These are phyloP conservation scores for Trissolcus basalis DNA, from an alignment of 1,140 invertebrate species.

Conservation along the genomic window DNA sequence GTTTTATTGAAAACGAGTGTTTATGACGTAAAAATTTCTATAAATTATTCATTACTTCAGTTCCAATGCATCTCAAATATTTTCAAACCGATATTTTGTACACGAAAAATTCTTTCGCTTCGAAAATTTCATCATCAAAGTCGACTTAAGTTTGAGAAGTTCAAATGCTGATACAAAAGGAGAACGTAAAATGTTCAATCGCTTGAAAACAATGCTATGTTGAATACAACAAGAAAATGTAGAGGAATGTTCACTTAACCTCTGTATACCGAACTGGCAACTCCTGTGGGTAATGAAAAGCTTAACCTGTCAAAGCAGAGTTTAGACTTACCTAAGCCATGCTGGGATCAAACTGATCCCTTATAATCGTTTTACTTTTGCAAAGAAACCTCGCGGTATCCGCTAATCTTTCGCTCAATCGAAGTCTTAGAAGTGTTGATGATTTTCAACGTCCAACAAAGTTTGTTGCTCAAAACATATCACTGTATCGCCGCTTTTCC, in stretches of 20 bases:
- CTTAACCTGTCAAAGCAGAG: slow-evolving; percentile 54
- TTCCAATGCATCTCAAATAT: too few species aligned
- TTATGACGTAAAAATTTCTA: too few species aligned
- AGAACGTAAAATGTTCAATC: too few species aligned
- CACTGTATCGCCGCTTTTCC: too few species aligned
- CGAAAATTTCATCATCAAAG: too few species aligned
- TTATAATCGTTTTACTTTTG: slow-evolving; percentile 61
- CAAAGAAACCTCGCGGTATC: slow-evolving; percentile 38
- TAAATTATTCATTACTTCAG: too few species aligned
- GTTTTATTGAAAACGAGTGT: too few species aligned
- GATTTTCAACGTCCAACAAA: slow-evolving; percentile 28
- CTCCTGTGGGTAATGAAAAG: slow-evolving; percentile 55
- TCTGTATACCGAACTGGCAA: slow-evolving; percentile 23
- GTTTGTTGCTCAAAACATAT: slow-evolving; percentile 22
- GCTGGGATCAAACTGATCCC: slow-evolving; percentile 57
- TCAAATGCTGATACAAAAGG: too few species aligned
- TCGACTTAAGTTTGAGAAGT: too few species aligned
- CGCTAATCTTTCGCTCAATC: slow-evolving; percentile 32
- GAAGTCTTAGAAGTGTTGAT: slow-evolving; percentile 45
- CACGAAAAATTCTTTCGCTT: too few species aligned
- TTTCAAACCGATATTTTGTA: too few species aligned
- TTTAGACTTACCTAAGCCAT: slow-evolving; percentile 58
- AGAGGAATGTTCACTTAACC: slow-evolving; percentile 3
- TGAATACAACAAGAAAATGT: neutral
- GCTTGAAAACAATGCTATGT: too few species aligned